Evolutionary conservation across 37 sponge, comb jelly and placozoan genomes (phyloP).

Genomic region (Hexactinellida sp.): DNA sequence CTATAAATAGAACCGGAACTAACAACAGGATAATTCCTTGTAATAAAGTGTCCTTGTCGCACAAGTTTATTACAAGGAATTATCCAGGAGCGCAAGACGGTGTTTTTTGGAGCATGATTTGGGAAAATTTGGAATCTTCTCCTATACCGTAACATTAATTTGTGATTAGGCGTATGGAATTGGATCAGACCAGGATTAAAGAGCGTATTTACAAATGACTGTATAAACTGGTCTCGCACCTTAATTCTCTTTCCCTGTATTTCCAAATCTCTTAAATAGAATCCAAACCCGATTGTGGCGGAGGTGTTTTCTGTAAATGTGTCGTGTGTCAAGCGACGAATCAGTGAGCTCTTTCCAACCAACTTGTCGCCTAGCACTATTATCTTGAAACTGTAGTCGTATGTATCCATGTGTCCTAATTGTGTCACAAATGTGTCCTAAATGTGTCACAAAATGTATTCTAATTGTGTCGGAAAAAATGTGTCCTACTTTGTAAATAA

Average conservation of each 20-base stretch:
- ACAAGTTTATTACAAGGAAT: no score
- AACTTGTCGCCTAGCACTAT: background rate
- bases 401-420: slow-evolving; percentile 5
- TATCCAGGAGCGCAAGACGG: no score
- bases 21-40: background rate
- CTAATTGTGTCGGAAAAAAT: background rate
- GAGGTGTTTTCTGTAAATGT: background rate
- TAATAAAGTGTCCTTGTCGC: no score
- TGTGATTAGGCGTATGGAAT: no score
- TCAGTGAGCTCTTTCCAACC: slow-evolving; percentile 12
- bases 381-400: slow-evolving; percentile 13
- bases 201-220: no score
- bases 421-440: background rate
- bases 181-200: no score
- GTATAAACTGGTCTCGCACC: no score
- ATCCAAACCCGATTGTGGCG: background rate
- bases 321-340: background rate
- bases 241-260: background rate
- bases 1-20: background rate
- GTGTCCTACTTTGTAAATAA: no score
- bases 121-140: no score
- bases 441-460: no score
- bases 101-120: no score
- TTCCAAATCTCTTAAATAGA: background rate
- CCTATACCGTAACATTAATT: no score